These are phyloP conservation scores for Tiphia femorata DNA, from an alignment of 2,888 invertebrate genomes.

Conservation along the genomic window DNA sequence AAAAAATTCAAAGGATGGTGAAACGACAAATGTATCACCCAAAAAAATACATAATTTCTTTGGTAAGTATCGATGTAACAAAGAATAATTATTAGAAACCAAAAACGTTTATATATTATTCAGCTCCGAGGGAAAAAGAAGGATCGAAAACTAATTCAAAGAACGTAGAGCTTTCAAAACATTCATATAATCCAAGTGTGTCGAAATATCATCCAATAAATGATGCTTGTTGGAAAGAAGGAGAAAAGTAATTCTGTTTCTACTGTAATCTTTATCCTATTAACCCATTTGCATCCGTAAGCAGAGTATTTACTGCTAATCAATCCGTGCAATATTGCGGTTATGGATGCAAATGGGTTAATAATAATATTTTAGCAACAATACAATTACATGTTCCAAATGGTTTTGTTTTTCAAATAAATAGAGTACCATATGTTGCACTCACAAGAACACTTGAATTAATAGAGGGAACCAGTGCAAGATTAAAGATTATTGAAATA, in stretches of 20 bases:
- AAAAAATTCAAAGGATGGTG: constrained; percentile 25
- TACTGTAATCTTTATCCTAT: no score
- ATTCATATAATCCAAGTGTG: constrained; percentile 80
- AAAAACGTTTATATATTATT: constrained; percentile 10
- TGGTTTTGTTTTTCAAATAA: no score
- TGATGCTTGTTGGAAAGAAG: constrained; percentile 85
- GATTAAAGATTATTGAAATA: constrained; percentile 92
- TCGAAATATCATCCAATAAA: constrained; percentile 84
- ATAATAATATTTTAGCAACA: no score
- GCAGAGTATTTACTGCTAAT: no score
- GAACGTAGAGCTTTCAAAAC: constrained; percentile 41
- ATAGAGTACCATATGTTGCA: constrained; percentile 93
- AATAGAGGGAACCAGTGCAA: constrained; percentile 87
- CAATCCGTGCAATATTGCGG: no score
- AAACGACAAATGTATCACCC: constrained; percentile 27
- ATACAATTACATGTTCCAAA: no score
- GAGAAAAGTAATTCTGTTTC: constrained; percentile 74
- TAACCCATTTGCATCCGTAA: no score
- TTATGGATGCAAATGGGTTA: no score
- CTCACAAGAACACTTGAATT: constrained; percentile 89
- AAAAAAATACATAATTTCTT: constrained; percentile 54
- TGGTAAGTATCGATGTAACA: constrained; percentile 37
- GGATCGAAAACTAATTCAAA: constrained; percentile 28
- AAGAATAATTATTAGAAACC: not conserved
- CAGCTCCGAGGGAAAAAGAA: constrained; percentile 44